phyloP scores from a whole-genome alignment of 2,113 vertebrate genomes.

The Dicrurus megarhynchus region DNA sequence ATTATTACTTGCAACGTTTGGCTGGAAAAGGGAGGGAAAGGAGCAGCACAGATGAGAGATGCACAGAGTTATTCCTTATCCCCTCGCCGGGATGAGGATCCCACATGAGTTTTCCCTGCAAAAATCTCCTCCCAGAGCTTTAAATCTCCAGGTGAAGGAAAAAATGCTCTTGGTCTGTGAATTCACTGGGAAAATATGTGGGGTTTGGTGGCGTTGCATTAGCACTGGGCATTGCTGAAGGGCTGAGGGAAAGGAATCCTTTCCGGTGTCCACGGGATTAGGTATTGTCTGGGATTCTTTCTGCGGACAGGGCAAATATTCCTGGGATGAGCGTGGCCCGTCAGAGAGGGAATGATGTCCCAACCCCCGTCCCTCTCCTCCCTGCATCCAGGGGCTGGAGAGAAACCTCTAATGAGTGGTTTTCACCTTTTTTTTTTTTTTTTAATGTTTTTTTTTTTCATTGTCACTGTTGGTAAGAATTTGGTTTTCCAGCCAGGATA shows the following conservation, averaged over 20 bases:
- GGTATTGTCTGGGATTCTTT: slow-evolving; percentile 19
- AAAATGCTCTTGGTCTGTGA: neutral
- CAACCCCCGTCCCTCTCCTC: neutral
- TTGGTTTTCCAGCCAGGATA: neutral
- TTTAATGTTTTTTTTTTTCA: neutral
- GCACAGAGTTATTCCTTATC: neutral
- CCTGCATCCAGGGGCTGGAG: neutral
- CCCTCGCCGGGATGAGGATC: neutral
- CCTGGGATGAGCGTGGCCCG: fast-evolving
- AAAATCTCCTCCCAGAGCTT: neutral
- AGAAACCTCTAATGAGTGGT: neutral
- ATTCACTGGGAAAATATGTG: neutral
- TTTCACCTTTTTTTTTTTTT: neutral
- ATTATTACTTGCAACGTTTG: neutral
- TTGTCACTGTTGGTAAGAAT: neutral
- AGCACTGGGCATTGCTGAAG: neutral
- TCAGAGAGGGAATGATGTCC: neutral
- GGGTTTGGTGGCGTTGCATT: neutral
- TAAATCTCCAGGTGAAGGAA: slow-evolving; percentile 29
- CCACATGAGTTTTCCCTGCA: neutral
- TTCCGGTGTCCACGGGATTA: neutral
- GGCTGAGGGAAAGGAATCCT: slow-evolving; percentile 3
- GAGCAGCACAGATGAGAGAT: neutral
- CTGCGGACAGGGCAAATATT: neutral
- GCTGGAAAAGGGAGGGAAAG: neutral